These are phyloP conservation scores for Physocephala rufipes DNA, from an alignment of 2,888 invertebrate genomes.

Conservation along the genomic window DNA sequence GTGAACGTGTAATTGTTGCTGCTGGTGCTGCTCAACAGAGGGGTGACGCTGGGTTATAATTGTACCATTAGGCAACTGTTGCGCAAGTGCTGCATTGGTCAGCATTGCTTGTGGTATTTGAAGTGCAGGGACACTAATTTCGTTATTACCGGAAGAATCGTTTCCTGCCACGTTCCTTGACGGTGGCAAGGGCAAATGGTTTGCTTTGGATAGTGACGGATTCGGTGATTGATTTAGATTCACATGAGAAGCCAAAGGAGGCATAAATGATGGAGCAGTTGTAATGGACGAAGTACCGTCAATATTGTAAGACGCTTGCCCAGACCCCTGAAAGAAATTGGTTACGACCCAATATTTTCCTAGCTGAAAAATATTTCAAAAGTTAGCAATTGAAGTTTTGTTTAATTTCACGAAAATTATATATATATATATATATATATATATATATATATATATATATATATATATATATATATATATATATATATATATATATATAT, in stretches of 20 bases:
- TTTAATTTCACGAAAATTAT: conserved; percentile 2
- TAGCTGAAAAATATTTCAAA: conserved; percentile 64
- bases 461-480: no score
- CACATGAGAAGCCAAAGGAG: conserved; percentile 51
- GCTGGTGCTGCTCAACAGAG: conserved; percentile 46
- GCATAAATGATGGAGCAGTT: conserved; percentile 50
- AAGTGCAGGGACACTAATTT: conserved; percentile 45
- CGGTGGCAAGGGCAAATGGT: conserved; percentile 28
- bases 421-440: conserved; percentile 5
- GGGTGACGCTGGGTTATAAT: conserved; percentile 51
- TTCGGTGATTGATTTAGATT: conserved; percentile 43
- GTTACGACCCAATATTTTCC: conserved; percentile 87
- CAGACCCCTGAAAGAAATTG: conserved; percentile 74
- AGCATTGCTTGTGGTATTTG: conserved; percentile 55
- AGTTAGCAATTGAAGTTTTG: conserved; percentile 4
- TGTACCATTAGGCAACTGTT: conserved; percentile 53
- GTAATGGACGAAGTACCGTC: conserved; percentile 49
- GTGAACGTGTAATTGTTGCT: conserved; percentile 45
- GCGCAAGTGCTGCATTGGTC: conserved; percentile 49
- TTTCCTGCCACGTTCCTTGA: conserved; percentile 41
- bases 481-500: no score
- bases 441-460: no score
- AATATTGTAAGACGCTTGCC: conserved; percentile 51
- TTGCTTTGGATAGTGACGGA: conserved; percentile 28
- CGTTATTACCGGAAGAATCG: conserved; percentile 41